These are phyloP conservation scores for Caenorhabditis panamensis DNA, from an alignment of 2,888 invertebrate genomes.

Conservation along the genomic window DNA sequence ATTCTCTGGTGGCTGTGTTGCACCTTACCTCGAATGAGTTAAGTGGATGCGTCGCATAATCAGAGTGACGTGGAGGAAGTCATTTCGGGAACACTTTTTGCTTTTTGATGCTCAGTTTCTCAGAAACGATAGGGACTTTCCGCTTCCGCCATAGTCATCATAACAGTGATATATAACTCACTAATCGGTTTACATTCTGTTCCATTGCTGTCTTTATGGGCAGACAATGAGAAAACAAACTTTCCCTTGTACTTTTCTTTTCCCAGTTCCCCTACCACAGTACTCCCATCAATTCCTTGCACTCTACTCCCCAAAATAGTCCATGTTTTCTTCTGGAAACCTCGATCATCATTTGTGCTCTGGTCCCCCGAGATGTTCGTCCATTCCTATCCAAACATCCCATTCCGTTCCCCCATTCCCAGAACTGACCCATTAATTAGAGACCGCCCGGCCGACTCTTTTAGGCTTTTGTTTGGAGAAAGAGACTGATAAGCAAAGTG, in stretches of 20 bases:
- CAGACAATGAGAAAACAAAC: not conserved
- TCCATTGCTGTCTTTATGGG: not conserved
- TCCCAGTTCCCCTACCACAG: too few species aligned
- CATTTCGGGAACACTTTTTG: too few species aligned
- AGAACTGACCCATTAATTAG: not conserved
- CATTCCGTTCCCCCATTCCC: not conserved
- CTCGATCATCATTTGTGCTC: slow-evolving; percentile 18
- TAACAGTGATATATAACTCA: too few species aligned
- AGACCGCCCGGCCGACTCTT: not conserved
- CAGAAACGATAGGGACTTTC: too few species aligned
- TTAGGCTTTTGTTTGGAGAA: not conserved
- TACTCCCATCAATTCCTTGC: not conserved
- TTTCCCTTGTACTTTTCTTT: not conserved
- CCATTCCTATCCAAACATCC: slow-evolving; percentile 24
- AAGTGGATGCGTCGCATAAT: not conserved
- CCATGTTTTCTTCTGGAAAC: slow-evolving; percentile 9
- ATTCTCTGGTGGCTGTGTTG: not conserved
- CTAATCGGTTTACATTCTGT: too few species aligned
- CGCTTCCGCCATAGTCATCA: too few species aligned
- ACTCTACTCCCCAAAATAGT: not conserved
- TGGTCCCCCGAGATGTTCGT: slow-evolving; percentile 14
- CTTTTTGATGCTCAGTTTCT: too few species aligned
- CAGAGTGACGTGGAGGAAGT: not conserved
- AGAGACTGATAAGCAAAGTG: not conserved
- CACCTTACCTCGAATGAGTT: not conserved